phyloP scores from a whole-genome alignment of 2,888 invertebrate genomes.

The Junonia oenone region DNA sequence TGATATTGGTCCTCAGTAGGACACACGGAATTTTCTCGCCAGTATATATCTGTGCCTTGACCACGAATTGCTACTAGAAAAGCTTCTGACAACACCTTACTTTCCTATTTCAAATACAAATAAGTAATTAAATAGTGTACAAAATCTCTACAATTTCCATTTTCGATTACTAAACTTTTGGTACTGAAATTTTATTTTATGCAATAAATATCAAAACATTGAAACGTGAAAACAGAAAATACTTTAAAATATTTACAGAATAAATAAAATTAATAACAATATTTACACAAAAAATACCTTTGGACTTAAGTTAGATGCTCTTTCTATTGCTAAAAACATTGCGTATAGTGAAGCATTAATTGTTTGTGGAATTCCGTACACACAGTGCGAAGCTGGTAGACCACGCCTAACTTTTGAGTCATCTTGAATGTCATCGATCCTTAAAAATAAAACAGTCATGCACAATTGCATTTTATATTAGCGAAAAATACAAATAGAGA shows the following conservation, averaged over 20 bases:
- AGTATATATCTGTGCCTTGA: constrained; percentile 96
- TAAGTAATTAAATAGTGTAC: no score
- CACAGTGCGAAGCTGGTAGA: constrained; percentile 23
- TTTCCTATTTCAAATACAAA: constrained; percentile 7
- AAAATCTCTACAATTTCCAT: no score
- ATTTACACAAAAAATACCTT: no score
- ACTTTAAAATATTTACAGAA: no score
- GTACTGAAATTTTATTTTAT: no score
- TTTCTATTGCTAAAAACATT: neutral
- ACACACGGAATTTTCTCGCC: constrained; percentile 92
- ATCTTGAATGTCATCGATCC: constrained; percentile 28
- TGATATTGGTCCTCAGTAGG: constrained; percentile 92
- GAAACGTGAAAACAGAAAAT: no score
- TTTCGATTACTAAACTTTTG: no score
- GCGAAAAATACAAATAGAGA: no score
- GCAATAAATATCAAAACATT: no score
- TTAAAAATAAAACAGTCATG: constrained; percentile 4
- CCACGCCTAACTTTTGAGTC: constrained; percentile 15
- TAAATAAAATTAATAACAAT: no score
- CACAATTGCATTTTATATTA: no score
- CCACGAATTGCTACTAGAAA: constrained; percentile 88
- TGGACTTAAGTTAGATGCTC: neutral
- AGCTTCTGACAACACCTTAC: constrained; percentile 1
- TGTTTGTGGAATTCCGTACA: constrained; percentile 21
- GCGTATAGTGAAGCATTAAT: constrained; percentile 12